A percentile compares a stretch with the other conserved stretches of the same genome.
Evolutionary conservation across 2,888 invertebrate species (phyloP).

Genomic region (Gastracanthus pulcherrimus): DNA sequence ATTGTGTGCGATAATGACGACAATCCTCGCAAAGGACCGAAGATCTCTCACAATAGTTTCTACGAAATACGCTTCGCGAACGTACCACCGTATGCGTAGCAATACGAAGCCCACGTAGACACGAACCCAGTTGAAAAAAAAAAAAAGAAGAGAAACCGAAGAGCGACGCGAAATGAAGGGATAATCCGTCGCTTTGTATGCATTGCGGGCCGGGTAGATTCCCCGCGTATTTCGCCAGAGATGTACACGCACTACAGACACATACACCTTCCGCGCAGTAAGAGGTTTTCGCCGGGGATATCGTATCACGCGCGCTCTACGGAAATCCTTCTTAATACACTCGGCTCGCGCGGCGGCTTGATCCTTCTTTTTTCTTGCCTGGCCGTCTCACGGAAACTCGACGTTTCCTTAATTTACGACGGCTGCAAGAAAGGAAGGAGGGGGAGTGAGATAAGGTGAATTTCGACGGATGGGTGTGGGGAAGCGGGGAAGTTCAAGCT

Average conservation of each 20-base stretch:
- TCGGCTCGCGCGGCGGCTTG: background rate
- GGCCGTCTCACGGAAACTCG: background rate
- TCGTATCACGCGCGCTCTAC: conserved; percentile 10
- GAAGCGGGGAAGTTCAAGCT: background rate
- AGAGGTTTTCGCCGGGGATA: background rate
- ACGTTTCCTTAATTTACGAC: conserved; percentile 30
- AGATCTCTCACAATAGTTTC: too few species aligned
- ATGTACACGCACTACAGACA: background rate
- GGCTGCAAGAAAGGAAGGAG: background rate
- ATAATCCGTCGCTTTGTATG: conserved; percentile 64
- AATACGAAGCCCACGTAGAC: background rate
- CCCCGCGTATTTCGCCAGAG: conserved; percentile 48
- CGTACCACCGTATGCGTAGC: background rate
- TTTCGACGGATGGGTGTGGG: background rate
- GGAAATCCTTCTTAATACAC: conserved; percentile 40
- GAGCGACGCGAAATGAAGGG: conserved; percentile 34
- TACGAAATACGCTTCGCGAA: background rate
- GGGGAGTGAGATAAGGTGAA: background rate
- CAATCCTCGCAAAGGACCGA: background rate
- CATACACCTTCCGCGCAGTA: background rate
- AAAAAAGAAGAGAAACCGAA: background rate
- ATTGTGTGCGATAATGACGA: background rate
- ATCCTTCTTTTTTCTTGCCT: background rate
- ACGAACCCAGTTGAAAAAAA: background rate
- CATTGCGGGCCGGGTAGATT: conserved; percentile 54